Evolutionary conservation across 1,140 invertebrate species (phyloP).

Genomic region (Phthorimaea operculella): DNA sequence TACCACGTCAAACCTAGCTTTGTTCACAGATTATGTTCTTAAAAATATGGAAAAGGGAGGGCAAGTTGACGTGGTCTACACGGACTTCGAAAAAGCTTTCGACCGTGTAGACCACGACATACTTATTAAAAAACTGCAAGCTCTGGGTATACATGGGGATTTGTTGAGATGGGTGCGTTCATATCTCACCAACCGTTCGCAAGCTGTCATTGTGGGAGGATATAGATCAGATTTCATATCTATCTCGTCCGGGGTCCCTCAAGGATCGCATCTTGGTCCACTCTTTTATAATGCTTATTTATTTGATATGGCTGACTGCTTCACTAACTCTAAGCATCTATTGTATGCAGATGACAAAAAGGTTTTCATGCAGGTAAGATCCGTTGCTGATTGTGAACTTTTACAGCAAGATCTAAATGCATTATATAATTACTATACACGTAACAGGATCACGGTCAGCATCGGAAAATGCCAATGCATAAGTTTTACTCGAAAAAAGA

Average conservation of each 20-base stretch:
- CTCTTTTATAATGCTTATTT: slow-evolving; percentile 4
- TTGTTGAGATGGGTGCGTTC: neutral
- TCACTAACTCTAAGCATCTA: neutral
- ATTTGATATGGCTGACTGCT: neutral
- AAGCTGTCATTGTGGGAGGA: neutral
- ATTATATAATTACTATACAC: neutral
- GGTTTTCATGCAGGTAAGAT: neutral
- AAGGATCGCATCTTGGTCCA: neutral
- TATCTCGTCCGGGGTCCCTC: neutral
- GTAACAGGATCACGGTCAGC: neutral
- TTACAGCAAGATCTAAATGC: slow-evolving; percentile 1
- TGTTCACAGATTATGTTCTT: slow-evolving; percentile 14
- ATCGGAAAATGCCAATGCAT: slow-evolving; percentile 1
- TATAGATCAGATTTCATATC: neutral
- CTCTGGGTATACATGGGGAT: neutral
- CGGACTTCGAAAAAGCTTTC: slow-evolving; percentile 28
- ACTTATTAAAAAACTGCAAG: neutral
- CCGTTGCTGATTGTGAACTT: neutral
- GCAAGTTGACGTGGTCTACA: slow-evolving; percentile 27
- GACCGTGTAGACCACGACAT: slow-evolving; percentile 15
- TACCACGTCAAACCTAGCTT: slow-evolving; percentile 17
- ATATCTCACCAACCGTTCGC: neutral
- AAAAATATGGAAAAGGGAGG: slow-evolving; percentile 10
- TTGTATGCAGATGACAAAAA: slow-evolving; percentile 3
- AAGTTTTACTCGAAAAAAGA: slow-evolving; percentile 1